Evolutionary conservation across 2,797 vertebrate genomes (phyloP).

Genomic region (Gallinago stenura): DNA sequence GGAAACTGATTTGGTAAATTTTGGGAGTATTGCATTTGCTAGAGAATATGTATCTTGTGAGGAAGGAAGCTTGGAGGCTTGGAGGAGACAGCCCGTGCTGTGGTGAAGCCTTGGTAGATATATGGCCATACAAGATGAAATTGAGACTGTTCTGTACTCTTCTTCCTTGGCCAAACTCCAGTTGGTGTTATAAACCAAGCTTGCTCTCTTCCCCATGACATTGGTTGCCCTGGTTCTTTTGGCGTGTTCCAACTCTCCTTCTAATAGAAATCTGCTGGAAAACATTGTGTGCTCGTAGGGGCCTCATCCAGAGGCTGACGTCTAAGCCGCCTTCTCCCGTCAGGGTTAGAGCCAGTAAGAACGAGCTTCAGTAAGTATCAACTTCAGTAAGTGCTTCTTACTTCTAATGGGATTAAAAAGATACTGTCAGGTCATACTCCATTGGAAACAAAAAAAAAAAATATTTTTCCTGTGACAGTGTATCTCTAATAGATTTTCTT

Average conservation of each 20-base stretch:
- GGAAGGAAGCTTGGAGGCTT: neutral
- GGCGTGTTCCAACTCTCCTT: neutral
- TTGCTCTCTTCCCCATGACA: neutral
- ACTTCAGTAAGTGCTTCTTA: neutral
- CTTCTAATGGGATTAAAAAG: slow-evolving; percentile 4
- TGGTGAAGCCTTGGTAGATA: neutral
- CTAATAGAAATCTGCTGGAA: neutral
- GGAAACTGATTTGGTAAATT: fast-evolving
- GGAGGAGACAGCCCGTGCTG: neutral
- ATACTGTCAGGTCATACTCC: neutral
- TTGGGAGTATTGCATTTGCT: fast-evolving
- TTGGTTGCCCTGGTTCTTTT: slow-evolving; percentile 10
- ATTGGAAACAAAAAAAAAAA: neutral
- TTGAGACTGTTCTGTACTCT: neutral
- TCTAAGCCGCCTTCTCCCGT: neutral
- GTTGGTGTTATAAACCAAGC: neutral
- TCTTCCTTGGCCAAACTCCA: neutral
- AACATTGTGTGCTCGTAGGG: neutral
- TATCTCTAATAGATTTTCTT: neutral
- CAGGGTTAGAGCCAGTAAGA: slow-evolving; percentile 15
- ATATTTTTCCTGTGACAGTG: neutral
- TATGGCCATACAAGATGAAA: fast-evolving
- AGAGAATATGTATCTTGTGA: neutral
- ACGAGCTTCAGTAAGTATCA: neutral
- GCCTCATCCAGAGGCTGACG: neutral